Evolutionary conservation across 2,888 invertebrate species (phyloP).

Genomic region (Nysson spinosus): DNA sequence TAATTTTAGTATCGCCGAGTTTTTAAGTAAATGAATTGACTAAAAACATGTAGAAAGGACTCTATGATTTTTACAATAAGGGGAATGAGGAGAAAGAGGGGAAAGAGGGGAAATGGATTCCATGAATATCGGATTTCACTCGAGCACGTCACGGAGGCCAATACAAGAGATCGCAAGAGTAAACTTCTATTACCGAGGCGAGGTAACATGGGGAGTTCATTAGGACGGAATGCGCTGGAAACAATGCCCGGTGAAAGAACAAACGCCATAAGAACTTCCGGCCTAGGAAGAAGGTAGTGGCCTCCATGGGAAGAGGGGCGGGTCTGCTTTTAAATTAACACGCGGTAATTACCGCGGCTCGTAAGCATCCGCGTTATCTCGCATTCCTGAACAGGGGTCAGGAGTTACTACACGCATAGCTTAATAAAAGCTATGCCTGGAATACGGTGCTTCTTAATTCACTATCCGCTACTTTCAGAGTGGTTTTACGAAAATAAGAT

Average conservation of each 20-base stretch:
- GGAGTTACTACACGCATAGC: constrained; percentile 11
- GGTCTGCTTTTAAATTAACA: constrained; percentile 65
- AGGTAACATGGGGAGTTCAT: constrained; percentile 29
- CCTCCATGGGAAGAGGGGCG: constrained; percentile 45
- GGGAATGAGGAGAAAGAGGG: too few relatives aligned
- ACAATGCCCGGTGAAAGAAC: constrained; percentile 49
- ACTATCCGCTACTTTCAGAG: neutral
- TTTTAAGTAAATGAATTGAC: too few relatives aligned
- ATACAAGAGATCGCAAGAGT: constrained; percentile 16
- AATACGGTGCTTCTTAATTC: constrained; percentile 4
- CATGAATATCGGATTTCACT: too few relatives aligned
- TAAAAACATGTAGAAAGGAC: too few relatives aligned
- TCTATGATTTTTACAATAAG: too few relatives aligned
- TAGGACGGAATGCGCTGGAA: constrained; percentile 48
- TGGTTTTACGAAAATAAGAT: too few relatives aligned
- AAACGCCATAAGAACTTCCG: constrained; percentile 50
- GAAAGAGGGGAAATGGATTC: too few relatives aligned
- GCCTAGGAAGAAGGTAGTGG: constrained; percentile 32
- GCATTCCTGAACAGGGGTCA: constrained; percentile 53
- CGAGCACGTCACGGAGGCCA: too few relatives aligned
- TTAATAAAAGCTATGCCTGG: constrained; percentile 19
- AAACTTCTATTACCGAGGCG: constrained; percentile 19
- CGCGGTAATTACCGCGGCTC: constrained; percentile 59
- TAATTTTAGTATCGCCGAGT: too few relatives aligned
- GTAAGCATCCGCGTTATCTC: constrained; percentile 54